Evolutionary conservation across 2,888 invertebrate species (phyloP).

Genomic region (Flabesymbios commensalis): DNA sequence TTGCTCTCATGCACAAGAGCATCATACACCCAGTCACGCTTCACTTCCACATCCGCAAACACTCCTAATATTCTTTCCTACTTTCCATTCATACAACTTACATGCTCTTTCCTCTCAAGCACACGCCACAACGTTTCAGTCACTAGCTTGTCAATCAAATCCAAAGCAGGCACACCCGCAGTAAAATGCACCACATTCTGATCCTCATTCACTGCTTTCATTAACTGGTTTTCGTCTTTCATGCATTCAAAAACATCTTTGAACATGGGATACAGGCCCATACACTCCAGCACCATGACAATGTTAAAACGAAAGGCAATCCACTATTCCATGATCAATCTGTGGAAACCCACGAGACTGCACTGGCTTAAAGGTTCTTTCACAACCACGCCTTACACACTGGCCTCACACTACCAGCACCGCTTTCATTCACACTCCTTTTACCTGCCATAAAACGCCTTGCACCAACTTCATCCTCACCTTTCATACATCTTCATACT

Average conservation of each 20-base stretch:
- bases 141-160: conserved; percentile 1
- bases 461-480: no score
- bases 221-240: not conserved
- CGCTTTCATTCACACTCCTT: no score
- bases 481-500: no score
- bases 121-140: conserved; percentile 4
- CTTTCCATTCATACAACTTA: not conserved
- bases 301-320: conserved; percentile 13
- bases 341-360: no score
- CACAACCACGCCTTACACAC: no score
- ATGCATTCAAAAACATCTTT: not conserved
- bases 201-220: not conserved
- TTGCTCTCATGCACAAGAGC: no score
- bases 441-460: no score
- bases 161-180: not conserved
- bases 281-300: conserved; percentile 9
- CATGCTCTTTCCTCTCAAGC: not conserved
- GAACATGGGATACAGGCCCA: not conserved
- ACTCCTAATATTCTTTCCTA: no score
- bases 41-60: no score
- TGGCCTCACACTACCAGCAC: no score
- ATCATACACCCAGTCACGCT: no score
- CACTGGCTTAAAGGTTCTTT: no score
- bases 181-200: not conserved
- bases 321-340: not conserved